Percentiles rank a stretch among this genome's conserved stretches.
phyloP scores from a whole-genome alignment of 2,888 invertebrate species.

The Gasteruption jaculator region DNA sequence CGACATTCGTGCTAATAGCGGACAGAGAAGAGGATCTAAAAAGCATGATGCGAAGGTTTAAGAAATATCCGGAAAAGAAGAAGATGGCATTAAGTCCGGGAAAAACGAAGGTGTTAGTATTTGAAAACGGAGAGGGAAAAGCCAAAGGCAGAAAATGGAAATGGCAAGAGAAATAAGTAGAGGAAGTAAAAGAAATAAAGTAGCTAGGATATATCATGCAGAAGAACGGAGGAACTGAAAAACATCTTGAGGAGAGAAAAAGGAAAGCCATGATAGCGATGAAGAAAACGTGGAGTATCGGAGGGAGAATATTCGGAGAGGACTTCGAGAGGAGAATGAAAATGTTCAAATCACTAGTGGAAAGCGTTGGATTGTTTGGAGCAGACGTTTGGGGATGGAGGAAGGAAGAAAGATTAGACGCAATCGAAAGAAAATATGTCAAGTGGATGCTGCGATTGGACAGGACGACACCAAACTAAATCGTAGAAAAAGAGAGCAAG shows the following conservation, averaged over 20 bases:
- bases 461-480: constrained; percentile 8
- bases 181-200: neutral
- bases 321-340: constrained; percentile 12
- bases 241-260: too few relatives aligned
- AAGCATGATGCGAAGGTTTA: neutral
- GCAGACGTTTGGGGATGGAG: constrained; percentile 22
- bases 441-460: constrained; percentile 13
- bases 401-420: constrained; percentile 7
- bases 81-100: neutral
- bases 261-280: constrained; percentile 13
- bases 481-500: constrained; percentile 8
- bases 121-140: too few relatives aligned
- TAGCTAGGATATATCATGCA: neutral
- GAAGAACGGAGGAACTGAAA: neutral
- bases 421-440: neutral
- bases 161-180: neutral
- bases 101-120: neutral
- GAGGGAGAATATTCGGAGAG: too few relatives aligned
- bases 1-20: too few relatives aligned
- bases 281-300: too few relatives aligned
- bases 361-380: constrained; percentile 8
- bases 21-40: too few relatives aligned
- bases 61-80: constrained; percentile 1
- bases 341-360: constrained; percentile 12
- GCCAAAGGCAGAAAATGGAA: too few relatives aligned